A percentile compares a stretch with the other conserved stretches of the same genome.
These are phyloP conservation scores for Bombyx huttoni DNA, from an alignment of 2,888 invertebrate species.

Conservation along the genomic window DNA sequence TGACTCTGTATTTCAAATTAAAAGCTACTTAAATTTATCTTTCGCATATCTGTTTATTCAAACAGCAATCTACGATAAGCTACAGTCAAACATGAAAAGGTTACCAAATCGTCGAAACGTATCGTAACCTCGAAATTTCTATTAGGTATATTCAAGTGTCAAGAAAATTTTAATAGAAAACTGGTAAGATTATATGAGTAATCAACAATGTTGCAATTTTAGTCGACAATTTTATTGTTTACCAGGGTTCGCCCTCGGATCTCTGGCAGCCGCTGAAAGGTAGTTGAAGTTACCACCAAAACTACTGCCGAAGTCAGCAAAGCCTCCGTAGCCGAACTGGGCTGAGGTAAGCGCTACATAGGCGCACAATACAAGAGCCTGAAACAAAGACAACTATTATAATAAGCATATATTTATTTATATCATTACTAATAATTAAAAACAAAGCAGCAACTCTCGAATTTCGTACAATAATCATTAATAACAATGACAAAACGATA, in stretches of 20 bases:
- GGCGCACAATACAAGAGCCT: slow-evolving; percentile 53
- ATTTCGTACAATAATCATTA: too few species aligned
- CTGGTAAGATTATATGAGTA: too few species aligned
- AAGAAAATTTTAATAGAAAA: too few species aligned
- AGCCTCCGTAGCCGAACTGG: slow-evolving; percentile 46
- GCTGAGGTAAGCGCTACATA: slow-evolving; percentile 54
- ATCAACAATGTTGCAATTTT: too few species aligned
- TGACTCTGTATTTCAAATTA: background rate
- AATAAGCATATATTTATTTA: background rate
- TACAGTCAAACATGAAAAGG: too few species aligned
- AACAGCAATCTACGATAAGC: too few species aligned
- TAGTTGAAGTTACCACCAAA: slow-evolving; percentile 55
- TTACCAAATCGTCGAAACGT: too few species aligned
- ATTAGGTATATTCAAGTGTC: too few species aligned
- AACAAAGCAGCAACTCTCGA: too few species aligned
- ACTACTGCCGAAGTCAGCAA: slow-evolving; percentile 47
- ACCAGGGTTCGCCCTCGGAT: slow-evolving; percentile 73
- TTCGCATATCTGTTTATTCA: background rate
- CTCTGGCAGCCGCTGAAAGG: slow-evolving; percentile 59
- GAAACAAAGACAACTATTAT: slow-evolving; percentile 19
- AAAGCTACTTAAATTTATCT: background rate
- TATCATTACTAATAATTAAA: too few species aligned
- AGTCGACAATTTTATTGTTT: slow-evolving; percentile 4
- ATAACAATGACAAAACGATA: background rate
- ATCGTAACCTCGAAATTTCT: too few species aligned